Percentiles rank a stretch among this genome's conserved stretches.
These are phyloP conservation scores for Dermatemys mawii DNA, from an alignment of 2,113 vertebrate species.

Conservation along the genomic window DNA sequence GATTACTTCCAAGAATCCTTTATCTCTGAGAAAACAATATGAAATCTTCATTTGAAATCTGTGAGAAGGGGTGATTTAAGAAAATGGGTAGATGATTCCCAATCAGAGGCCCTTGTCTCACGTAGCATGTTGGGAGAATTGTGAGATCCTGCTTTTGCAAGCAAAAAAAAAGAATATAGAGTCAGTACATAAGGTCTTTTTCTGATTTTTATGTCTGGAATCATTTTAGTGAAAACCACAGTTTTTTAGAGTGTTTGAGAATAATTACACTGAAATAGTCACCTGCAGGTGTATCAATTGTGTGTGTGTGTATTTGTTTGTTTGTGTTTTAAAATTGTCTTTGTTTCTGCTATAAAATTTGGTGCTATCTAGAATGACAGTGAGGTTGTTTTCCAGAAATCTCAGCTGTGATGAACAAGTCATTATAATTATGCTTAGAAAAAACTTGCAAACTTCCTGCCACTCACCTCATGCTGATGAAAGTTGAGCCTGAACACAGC, in stretches of 20 bases:
- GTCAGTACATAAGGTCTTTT: background rate
- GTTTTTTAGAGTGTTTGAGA: too few species aligned
- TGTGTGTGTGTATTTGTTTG: too few species aligned
- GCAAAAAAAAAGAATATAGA: background rate
- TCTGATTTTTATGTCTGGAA: background rate
- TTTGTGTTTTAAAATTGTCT: background rate
- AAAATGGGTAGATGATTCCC: too few species aligned
- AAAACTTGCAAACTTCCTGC: background rate
- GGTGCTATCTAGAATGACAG: background rate
- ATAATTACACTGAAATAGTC: too few species aligned
- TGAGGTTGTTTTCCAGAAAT: background rate
- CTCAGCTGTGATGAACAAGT: background rate
- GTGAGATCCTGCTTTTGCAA: background rate
- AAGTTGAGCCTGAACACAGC: background rate
- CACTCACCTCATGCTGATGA: background rate
- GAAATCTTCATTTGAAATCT: background rate
- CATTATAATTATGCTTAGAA: background rate
- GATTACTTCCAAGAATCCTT: background rate
- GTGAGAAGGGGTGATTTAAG: accelerated
- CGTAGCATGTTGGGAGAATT: too few species aligned
- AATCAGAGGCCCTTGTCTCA: too few species aligned
- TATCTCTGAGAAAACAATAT: background rate
- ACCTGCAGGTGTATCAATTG: too few species aligned
- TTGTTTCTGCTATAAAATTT: background rate
- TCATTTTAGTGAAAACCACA: too few species aligned